A percentile compares a stretch with the other conserved stretches of the same genome.
phyloP scores from a whole-genome alignment of 2,113 vertebrate species.

The Ammodramus savannarum region DNA sequence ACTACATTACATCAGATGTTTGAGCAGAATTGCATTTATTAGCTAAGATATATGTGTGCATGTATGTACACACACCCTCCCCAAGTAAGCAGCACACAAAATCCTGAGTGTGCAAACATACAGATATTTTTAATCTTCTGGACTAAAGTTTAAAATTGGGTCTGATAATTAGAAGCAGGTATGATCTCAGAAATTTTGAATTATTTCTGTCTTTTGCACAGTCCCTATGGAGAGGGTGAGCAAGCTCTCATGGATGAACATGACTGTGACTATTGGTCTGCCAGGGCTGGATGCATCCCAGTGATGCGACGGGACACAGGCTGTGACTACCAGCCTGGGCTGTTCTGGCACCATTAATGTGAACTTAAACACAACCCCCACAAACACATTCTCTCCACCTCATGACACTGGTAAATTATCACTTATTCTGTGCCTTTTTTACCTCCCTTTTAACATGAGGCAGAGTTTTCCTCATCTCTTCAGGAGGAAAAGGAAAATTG shows the following conservation, averaged over 20 bases:
- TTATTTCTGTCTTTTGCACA: not conserved
- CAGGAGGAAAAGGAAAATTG: not conserved
- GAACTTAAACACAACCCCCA: not conserved
- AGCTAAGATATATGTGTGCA: not conserved
- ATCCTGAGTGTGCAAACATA: not conserved
- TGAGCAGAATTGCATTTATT: conserved; percentile 13
- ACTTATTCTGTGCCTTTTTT: not conserved
- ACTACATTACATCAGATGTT: conserved; percentile 52
- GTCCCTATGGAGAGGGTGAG: not conserved
- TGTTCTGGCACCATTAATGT: not conserved
- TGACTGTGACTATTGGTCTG: not conserved
- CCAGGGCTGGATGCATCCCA: not conserved
- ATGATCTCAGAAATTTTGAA: not conserved
- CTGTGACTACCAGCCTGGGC: not conserved
- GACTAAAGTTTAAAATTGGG: not conserved
- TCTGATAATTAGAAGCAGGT: not conserved
- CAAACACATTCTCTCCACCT: not conserved
- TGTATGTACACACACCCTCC: not conserved
- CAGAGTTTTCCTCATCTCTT: not conserved
- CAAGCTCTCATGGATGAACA: not conserved
- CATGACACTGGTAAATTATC: not conserved
- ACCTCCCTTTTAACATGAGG: not conserved
- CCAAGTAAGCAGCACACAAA: not conserved
- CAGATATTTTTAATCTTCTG: not conserved
- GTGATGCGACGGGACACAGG: not conserved